A percentile compares a stretch with the other conserved stretches of the same genome.
Evolutionary conservation across 2,797 vertebrate genomes (phyloP).

Genomic region (Propithecus perrieri): DNA sequence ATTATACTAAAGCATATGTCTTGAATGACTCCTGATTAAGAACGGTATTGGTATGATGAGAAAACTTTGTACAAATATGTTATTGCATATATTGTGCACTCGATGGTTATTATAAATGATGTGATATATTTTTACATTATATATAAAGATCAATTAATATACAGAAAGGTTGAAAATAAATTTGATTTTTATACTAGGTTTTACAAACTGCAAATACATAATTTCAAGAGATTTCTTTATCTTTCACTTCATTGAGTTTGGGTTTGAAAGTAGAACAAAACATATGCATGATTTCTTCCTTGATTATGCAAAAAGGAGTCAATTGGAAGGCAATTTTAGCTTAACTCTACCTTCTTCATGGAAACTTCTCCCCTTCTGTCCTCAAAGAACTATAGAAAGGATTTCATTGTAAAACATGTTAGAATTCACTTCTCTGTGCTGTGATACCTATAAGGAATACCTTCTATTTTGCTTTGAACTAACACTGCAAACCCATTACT

Average conservation of each 20-base stretch:
- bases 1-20: not conserved
- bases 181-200: not conserved
- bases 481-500: not conserved
- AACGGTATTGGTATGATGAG: not conserved
- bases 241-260: not conserved
- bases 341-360: not conserved
- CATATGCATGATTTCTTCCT: not conserved
- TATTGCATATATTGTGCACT: not conserved
- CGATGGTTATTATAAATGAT: not conserved
- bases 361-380: not conserved
- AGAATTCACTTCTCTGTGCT: not conserved
- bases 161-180: not conserved
- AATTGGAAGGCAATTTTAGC: not conserved
- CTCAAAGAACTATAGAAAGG: not conserved
- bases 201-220: not conserved
- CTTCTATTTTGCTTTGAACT: not conserved
- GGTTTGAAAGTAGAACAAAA: not conserved
- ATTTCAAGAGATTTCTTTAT: not conserved
- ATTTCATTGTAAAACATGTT: not conserved
- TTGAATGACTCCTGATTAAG: not conserved
- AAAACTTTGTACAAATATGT: not conserved
- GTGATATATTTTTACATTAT: not conserved
- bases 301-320: not conserved
- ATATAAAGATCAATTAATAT: not conserved
- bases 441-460: not conserved